Percentiles rank a stretch among this genome's conserved stretches.
Evolutionary conservation across 2,888 invertebrate genomes (phyloP).

Genomic region (Eristalis tenax): DNA sequence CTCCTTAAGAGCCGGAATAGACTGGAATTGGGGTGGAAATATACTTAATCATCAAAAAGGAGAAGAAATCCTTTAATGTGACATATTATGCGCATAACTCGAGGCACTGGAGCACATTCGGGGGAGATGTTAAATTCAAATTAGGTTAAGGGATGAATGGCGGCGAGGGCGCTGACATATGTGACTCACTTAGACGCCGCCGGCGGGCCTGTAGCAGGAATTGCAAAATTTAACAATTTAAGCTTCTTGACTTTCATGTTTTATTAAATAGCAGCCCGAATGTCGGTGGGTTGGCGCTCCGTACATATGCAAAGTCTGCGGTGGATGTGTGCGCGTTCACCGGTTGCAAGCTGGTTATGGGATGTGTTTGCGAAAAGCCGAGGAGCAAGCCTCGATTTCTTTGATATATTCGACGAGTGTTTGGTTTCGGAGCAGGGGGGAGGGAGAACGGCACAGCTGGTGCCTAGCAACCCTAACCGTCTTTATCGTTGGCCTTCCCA

Average conservation of each 20-base stretch:
- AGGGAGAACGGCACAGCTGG: too few species aligned
- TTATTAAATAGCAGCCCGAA: background rate
- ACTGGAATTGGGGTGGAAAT: conserved; percentile 57
- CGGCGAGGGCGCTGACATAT: conserved; percentile 29
- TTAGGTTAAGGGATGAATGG: conserved; percentile 64
- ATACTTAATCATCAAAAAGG: conserved; percentile 60
- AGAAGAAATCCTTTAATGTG: conserved; percentile 56
- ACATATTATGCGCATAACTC: conserved; percentile 56
- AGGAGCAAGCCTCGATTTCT: too few species aligned
- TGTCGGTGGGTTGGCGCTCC: background rate
- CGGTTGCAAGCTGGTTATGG: too few species aligned
- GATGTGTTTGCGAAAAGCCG: too few species aligned
- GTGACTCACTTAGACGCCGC: conserved; percentile 25
- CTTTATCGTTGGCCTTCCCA: too few species aligned
- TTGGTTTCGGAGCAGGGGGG: too few species aligned
- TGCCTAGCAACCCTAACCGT: too few species aligned
- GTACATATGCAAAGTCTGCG: too few species aligned
- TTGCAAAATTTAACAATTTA: conserved; percentile 39
- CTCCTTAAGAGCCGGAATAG: conserved; percentile 29
- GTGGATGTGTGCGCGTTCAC: too few species aligned
- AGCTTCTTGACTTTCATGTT: background rate
- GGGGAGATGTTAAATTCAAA: conserved; percentile 45
- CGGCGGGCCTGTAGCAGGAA: background rate
- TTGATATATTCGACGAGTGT: too few species aligned
- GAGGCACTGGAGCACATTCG: conserved; percentile 26